Base-by-base conservation (phyloP, 1,140 invertebrate species). In the Drosophila serrata region DNA sequence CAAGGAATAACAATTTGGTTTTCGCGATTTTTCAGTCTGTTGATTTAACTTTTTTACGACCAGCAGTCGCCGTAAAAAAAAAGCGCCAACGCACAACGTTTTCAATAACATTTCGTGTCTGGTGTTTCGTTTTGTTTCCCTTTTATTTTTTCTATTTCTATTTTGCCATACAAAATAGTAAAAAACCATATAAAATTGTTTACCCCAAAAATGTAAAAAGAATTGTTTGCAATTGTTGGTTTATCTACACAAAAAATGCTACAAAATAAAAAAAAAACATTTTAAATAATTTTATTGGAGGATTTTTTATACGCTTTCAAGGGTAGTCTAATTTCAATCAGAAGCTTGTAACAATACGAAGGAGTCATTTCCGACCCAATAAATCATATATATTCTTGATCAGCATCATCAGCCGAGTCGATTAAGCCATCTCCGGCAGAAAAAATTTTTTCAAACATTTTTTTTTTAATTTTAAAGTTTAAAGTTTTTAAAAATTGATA, bases 71-170 rank as follows among this genome's bases (percentile, higher is more conserved):
- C 51, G 53, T 59, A 70, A 67, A 67, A 72, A 46, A 64, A 72
- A 35, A 72, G 40, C 35, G 22, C 35, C 62, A 68, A 69, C 35
- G 57, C 58, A 65, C 48, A 69, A 53, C 68, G 42, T 70, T 70
- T 72, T 70, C 51, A 72, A 72, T 58, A 72, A 72, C 68, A 72
- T 72, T 70, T 58, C 65, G 67, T 59, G 64, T 48, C 49, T 70
- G 51, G 65, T 48, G 27, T 69, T 70, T 46, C 33, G 48, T 27
- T 70, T 37, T 65, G 24, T 55, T 37, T 53, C 27, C 53, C 24
- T 19, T 40, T 29, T n/a, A n/a, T 57, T 53, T 62, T 35, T 15
- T 29, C 29, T 24, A 24, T 24, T 24, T 7, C 46, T 17, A n/a
- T 56, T 31, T 67, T 37, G 33, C 65, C 19, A 11, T 33, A 65